These are phyloP conservation scores for Tinea trinotella DNA, from an alignment of 2,888 invertebrate species.

Conservation along the genomic window DNA sequence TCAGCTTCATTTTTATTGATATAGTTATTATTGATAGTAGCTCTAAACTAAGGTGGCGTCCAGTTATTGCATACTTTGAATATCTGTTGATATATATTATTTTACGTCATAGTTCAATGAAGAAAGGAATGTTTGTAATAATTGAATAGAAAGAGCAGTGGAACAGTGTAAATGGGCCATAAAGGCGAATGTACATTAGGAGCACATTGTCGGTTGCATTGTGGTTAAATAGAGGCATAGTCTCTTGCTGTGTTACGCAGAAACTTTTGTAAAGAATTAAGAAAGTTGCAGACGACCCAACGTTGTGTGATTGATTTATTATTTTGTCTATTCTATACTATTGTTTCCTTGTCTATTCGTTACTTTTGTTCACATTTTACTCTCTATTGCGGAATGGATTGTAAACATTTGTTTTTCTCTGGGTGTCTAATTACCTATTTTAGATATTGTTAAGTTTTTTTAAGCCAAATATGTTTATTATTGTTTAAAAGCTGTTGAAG, in stretches of 20 bases:
- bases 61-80: too few species aligned
- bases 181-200: neutral
- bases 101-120: too few species aligned
- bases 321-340: neutral
- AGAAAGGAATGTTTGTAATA: too few species aligned
- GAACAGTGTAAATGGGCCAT: neutral
- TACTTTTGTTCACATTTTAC: neutral
- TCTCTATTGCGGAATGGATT: neutral
- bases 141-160: neutral
- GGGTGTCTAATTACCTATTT: neutral
- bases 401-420: neutral
- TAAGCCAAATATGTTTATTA: too few species aligned
- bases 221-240: constrained; percentile 7
- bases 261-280: neutral
- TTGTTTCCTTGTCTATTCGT: constrained; percentile 2
- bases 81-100: too few species aligned
- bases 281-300: neutral
- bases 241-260: constrained; percentile 4
- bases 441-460: neutral
- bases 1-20: too few species aligned
- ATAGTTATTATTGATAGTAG: too few species aligned
- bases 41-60: too few species aligned
- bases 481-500: too few species aligned
- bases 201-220: neutral
- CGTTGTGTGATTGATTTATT: neutral